These are phyloP conservation scores for Microdon myrmicae DNA, from an alignment of 2,888 invertebrate species.

Conservation along the genomic window DNA sequence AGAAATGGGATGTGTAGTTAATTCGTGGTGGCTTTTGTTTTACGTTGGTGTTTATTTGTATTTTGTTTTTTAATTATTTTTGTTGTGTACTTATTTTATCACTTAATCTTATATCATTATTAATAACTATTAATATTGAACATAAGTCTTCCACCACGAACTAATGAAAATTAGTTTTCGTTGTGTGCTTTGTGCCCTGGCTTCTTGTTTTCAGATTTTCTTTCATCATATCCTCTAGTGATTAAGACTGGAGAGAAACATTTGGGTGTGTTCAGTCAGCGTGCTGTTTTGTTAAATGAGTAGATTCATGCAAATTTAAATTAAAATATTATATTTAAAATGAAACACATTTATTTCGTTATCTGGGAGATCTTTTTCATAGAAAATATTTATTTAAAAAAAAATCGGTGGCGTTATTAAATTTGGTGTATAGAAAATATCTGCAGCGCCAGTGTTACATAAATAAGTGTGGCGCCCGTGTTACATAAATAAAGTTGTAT, in stretches of 20 bases:
- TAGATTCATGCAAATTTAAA: not conserved
- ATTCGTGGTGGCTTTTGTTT: constrained; percentile 12
- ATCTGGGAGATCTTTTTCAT: not conserved
- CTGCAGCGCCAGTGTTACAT: not conserved
- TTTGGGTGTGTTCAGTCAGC: constrained; percentile 7
- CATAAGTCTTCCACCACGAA: constrained; percentile 52
- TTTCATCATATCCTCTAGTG: constrained; percentile 18
- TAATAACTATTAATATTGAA: constrained; percentile 34
- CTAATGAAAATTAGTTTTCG: constrained; percentile 50
- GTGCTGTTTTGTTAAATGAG: not conserved
- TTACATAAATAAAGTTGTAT: too few species aligned
- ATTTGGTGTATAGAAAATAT: not conserved
- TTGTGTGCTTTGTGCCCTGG: constrained; percentile 37
- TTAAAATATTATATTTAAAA: not conserved
- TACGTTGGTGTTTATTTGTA: not conserved
- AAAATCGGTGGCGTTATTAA: not conserved
- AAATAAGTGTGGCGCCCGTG: too few species aligned
- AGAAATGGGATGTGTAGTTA: constrained; percentile 45
- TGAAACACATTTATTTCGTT: not conserved
- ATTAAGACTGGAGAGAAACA: constrained; percentile 14
- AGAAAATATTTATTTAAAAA: not conserved
- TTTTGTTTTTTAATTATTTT: constrained; percentile 4
- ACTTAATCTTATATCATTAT: too few species aligned
- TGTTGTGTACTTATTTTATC: constrained; percentile 17
- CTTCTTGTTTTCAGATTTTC: constrained; percentile 36